These are phyloP conservation scores for Eulemur macaco DNA, from an alignment of 2,113 vertebrate genomes.

Conservation along the genomic window DNA sequence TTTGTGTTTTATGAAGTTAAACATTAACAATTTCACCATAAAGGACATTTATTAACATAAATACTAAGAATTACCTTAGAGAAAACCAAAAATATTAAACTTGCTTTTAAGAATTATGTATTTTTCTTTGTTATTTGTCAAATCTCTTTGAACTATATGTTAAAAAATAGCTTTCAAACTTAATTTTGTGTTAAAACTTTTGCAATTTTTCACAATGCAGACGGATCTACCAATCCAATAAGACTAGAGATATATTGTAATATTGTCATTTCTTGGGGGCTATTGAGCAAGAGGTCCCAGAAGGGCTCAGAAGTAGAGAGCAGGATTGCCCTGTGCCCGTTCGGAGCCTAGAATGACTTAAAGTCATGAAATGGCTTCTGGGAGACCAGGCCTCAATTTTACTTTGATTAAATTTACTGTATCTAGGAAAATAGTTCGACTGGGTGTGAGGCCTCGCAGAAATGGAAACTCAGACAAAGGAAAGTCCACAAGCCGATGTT, in stretches of 20 bases:
- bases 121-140: not conserved
- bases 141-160: not conserved
- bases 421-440: not conserved
- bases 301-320: not conserved
- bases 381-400: not conserved
- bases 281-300: not conserved
- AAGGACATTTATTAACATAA: conserved; percentile 6
- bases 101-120: not conserved
- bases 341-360: not conserved
- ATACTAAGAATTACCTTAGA: conserved; percentile 47
- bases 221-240: not conserved
- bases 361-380: not conserved
- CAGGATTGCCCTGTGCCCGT: not conserved
- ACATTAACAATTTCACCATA: not conserved
- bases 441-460: not conserved
- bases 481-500: not conserved
- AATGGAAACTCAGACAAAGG: not conserved
- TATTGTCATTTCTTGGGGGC: not conserved
- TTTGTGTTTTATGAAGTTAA: conserved; percentile 68
- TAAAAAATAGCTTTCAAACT: not conserved
- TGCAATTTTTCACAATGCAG: not conserved
- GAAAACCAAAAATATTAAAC: conserved; percentile 28
- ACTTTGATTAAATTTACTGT: not conserved
- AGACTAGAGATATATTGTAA: not conserved
- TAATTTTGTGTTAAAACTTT: not conserved